These are phyloP conservation scores for Equus przewalskii DNA, from an alignment of 2,113 vertebrate species.

Conservation along the genomic window DNA sequence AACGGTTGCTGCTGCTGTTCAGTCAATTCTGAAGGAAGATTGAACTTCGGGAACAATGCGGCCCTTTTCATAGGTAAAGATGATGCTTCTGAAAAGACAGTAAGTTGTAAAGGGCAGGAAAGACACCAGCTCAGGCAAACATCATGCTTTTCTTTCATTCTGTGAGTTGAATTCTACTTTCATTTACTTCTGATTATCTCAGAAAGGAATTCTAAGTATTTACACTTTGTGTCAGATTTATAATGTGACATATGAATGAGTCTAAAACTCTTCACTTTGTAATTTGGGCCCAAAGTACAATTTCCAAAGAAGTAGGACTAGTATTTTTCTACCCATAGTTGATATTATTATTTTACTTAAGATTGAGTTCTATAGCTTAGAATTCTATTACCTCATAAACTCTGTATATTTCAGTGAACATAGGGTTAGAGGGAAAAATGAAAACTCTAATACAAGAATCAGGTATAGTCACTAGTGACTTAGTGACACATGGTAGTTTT, in stretches of 20 bases:
- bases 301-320: background rate
- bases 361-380: background rate
- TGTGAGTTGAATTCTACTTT: background rate
- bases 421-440: background rate
- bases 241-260: background rate
- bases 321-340: background rate
- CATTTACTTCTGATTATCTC: background rate
- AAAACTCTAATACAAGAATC: background rate
- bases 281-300: background rate
- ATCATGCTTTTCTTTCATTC: background rate
- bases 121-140: background rate
- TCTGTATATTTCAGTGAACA: background rate
- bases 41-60: background rate
- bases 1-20: background rate
- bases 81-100: background rate
- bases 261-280: background rate
- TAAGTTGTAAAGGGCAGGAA: background rate
- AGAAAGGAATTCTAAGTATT: background rate
- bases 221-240: background rate
- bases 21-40: background rate
- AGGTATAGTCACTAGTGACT: background rate
- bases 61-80: background rate
- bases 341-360: background rate
- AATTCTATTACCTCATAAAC: background rate
- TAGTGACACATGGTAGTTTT: background rate